Evolutionary conservation across 2,113 vertebrate genomes (phyloP), one percentile per base, ranked within the genome.

Genomic region (Cisticola juncidis): DNA sequence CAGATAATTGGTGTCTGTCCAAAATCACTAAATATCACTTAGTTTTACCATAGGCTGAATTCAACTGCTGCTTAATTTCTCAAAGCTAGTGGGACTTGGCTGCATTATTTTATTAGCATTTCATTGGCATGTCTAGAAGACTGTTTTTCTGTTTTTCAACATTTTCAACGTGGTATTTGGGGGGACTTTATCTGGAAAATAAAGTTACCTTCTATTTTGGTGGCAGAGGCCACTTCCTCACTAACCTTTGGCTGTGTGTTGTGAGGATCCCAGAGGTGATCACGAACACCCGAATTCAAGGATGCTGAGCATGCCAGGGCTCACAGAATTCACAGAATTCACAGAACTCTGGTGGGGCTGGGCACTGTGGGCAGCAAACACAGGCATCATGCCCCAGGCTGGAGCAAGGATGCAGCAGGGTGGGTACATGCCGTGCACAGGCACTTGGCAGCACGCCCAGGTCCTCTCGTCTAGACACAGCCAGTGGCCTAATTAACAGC

Each of bases 311-410:
- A 24, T 13, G 17, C 24, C 0, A 17, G 70, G 26, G 12, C 33
- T 92, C 17, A 48, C 42, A 44, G 42, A 15, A 44, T 38, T 38
- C 38, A 38, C 38, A 38, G 38, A 38, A 38, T 38, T 38, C 38
- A 38, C 38, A 38, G 38, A 38, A 38, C 11, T 38, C 11, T 1
- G 3, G 10, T 0, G 0, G 56, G 58, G 40, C 20, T 0, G 2
- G 33, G 80, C 36, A 12, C 40, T 1, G 1, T 0, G 1, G 72
- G 47, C 4, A 5, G 62, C 0, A 6, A 45, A 53, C 12, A 5
- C 0, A 0, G 66, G 66, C 85, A 80, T 61, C 25, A 0, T 1
- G 0, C 11, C n/a, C 40, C 2, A 0, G 58, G 64, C 68, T 28
- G 69, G 60, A 92, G 76, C 51, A 50, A 6, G 64, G 86, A 42